Evolutionary conservation across 2,888 invertebrate genomes (phyloP).

Genomic region (Sepiola atlantica): DNA sequence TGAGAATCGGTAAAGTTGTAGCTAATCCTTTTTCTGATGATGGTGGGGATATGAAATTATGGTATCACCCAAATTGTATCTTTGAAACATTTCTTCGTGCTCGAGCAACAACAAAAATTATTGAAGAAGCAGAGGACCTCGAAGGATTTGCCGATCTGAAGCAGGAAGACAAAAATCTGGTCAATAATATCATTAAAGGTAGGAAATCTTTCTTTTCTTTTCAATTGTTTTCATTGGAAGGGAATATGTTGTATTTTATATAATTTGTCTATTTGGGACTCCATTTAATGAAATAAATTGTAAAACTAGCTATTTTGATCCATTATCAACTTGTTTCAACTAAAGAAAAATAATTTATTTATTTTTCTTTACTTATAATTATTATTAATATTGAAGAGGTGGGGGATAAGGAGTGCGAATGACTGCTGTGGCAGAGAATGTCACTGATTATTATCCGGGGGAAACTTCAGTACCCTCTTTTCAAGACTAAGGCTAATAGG

Average conservation of each 20-base stretch:
- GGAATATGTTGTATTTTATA: too few species aligned
- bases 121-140: slow-evolving; percentile 86
- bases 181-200: slow-evolving; percentile 81
- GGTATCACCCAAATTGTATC: slow-evolving; percentile 86
- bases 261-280: too few species aligned
- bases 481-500: too few species aligned
- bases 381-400: too few species aligned
- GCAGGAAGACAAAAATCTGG: slow-evolving; percentile 81
- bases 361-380: not conserved
- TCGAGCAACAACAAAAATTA: slow-evolving; percentile 86
- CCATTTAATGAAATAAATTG: too few species aligned
- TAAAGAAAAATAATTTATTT: too few species aligned
- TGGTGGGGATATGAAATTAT: slow-evolving; percentile 87
- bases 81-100: slow-evolving; percentile 87
- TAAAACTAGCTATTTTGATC: too few species aligned
- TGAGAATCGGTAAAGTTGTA: slow-evolving; percentile 86
- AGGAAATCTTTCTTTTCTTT: slow-evolving; percentile 38
- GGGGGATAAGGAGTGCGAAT: too few species aligned
- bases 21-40: slow-evolving; percentile 85
- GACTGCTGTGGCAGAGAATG: too few species aligned
- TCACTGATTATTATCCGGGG: too few species aligned
- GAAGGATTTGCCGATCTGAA: slow-evolving; percentile 83
- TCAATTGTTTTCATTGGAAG: not conserved
- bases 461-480: too few species aligned
- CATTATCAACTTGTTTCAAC: too few species aligned